These are phyloP conservation scores for Endotricha flammealis DNA, from an alignment of 2,888 invertebrate species.

Conservation along the genomic window DNA sequence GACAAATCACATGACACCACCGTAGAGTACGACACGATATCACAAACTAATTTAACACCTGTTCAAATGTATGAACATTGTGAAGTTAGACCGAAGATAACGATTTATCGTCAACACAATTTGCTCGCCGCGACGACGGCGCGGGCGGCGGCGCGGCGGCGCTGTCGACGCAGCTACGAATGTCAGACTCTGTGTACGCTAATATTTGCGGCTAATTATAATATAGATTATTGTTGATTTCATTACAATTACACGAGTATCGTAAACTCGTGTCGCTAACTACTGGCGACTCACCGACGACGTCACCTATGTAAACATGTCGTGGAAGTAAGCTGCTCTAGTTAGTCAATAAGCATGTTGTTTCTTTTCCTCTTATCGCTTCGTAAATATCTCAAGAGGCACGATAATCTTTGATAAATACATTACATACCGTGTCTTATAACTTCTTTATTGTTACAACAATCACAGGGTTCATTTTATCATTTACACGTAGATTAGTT, in stretches of 20 bases:
- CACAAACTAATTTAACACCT: conserved; percentile 49
- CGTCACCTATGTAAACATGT: conserved; percentile 38
- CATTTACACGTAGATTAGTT: neutral
- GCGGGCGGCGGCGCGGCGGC: no score
- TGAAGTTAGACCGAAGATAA: conserved; percentile 48
- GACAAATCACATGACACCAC: conserved; percentile 22
- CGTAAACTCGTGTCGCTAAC: neutral
- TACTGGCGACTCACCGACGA: conserved; percentile 16
- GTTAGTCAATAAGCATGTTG: conserved; percentile 25
- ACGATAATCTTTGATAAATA: conserved; percentile 50
- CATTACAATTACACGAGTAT: neutral
- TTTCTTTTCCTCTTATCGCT: conserved; percentile 28
- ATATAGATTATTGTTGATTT: neutral
- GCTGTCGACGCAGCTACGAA: conserved; percentile 20
- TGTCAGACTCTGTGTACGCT: conserved; percentile 12
- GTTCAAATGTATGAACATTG: conserved; percentile 57
- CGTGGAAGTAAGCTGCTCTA: conserved; percentile 23
- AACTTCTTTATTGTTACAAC: conserved; percentile 25
- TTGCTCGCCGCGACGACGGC: conserved; percentile 26
- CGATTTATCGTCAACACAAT: conserved; percentile 41
- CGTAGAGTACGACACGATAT: conserved; percentile 36
- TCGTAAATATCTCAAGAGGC: conserved; percentile 38
- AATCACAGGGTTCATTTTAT: conserved; percentile 10
- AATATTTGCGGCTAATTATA: neutral
- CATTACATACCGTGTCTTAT: conserved; percentile 26